A percentile compares a stretch with the other conserved stretches of the same genome.
phyloP scores from a whole-genome alignment of 2,888 invertebrate genomes.

The Eudemis profundana region DNA sequence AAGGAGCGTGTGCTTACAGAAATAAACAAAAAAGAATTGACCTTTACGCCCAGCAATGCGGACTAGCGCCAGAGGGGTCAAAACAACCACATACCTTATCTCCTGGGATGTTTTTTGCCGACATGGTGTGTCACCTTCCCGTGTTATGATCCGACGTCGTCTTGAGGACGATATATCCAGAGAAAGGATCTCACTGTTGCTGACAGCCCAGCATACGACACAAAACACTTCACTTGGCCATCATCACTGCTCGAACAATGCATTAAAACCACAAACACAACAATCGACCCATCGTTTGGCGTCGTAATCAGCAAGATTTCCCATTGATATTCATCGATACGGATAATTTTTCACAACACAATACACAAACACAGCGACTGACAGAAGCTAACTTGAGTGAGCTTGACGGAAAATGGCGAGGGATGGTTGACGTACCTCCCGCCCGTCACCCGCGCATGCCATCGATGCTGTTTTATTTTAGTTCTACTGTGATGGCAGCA shows the following conservation, averaged over 20 bases:
- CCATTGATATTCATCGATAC: constrained; percentile 84
- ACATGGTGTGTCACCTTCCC: constrained; percentile 86
- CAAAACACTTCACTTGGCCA: constrained; percentile 84
- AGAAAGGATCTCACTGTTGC: constrained; percentile 82
- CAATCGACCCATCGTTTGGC: constrained; percentile 81
- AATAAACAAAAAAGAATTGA: constrained; percentile 72
- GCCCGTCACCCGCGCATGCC: constrained; percentile 72
- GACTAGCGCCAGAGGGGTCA: constrained; percentile 52
- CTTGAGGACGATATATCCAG: constrained; percentile 82
- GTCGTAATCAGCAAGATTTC: constrained; percentile 82
- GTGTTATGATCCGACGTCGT: constrained; percentile 78
- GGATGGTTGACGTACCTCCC: constrained; percentile 68
- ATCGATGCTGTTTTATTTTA: constrained; percentile 50
- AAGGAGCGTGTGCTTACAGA: constrained; percentile 67
- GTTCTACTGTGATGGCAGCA: constrained; percentile 66
- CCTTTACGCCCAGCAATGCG: constrained; percentile 61
- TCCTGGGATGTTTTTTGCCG: constrained; percentile 92
- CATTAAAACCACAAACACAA: constrained; percentile 83
- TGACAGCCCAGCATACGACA: constrained; percentile 83
- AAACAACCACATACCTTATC: constrained; percentile 88
- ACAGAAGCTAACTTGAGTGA: constrained; percentile 83
- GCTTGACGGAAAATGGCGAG: constrained; percentile 84
- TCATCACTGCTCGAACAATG: constrained; percentile 80
- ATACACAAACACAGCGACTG: constrained; percentile 85
- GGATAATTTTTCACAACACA: constrained; percentile 83